phyloP scores from a whole-genome alignment of 1,140 invertebrate species.

The Brachionus rubens region DNA sequence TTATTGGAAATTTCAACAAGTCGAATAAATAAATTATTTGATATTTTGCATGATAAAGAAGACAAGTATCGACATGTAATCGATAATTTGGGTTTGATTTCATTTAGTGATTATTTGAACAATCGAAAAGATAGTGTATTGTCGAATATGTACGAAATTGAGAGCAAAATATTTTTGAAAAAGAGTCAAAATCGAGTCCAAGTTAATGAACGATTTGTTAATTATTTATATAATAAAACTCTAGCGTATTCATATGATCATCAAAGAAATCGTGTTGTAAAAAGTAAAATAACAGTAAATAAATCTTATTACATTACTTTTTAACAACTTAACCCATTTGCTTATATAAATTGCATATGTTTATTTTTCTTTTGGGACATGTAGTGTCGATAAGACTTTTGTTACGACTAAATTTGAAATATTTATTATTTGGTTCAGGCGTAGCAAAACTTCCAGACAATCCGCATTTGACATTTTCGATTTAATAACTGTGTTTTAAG shows the following conservation, averaged over 20 bases:
- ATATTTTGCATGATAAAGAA: slow-evolving; percentile 28
- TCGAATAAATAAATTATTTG: slow-evolving; percentile 7
- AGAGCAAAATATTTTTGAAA: not conserved
- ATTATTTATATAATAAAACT: slow-evolving; percentile 24
- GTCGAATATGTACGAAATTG: slow-evolving; percentile 1
- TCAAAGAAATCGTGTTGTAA: not conserved
- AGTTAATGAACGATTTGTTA: slow-evolving; percentile 9
- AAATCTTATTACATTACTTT: not conserved
- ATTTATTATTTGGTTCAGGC: no score
- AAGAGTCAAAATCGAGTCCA: not conserved
- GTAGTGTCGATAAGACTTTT: no score
- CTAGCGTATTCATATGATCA: not conserved
- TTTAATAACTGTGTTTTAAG: no score
- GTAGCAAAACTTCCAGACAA: no score
- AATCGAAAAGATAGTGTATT: not conserved
- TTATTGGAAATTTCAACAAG: not conserved
- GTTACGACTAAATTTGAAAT: no score
- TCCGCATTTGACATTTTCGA: no score
- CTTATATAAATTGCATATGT: no score
- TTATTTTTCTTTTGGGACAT: no score
- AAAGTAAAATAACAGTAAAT: slow-evolving; percentile 26
- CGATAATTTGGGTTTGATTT: slow-evolving; percentile 9
- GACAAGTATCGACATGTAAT: not conserved
- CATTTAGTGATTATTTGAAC: slow-evolving; percentile 10
- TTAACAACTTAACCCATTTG: not conserved